A percentile compares a stretch with the other conserved stretches of the same genome.
phyloP scores from a whole-genome alignment of 2,888 invertebrate genomes.

The Temnothorax ravouxi region DNA sequence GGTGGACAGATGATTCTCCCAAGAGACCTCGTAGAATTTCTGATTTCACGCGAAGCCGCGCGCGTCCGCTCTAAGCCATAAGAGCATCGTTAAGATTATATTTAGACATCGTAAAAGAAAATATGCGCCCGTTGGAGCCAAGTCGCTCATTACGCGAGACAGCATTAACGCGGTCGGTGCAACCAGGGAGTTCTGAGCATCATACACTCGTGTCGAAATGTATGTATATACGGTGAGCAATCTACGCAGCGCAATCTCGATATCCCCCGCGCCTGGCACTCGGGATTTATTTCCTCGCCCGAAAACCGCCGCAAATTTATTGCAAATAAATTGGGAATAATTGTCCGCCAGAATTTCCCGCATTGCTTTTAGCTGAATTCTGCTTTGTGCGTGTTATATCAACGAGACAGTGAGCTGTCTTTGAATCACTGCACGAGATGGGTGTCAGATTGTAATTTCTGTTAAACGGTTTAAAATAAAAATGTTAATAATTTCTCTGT shows the following conservation, averaged over 20 bases:
- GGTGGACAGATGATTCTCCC: conserved; percentile 23
- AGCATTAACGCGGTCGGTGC: conserved; percentile 81
- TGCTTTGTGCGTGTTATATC: not conserved
- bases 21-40: conserved; percentile 68
- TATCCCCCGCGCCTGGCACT: conserved; percentile 41
- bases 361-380: conserved; percentile 40
- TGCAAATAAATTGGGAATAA: conserved; percentile 33
- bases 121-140: conserved; percentile 86
- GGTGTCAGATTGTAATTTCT: not conserved
- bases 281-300: conserved; percentile 53
- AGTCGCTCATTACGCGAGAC: conserved; percentile 85
- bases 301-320: conserved; percentile 26
- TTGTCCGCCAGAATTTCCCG: conserved; percentile 7
- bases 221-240: conserved; percentile 65
- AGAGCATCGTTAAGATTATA: conserved; percentile 85
- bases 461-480: not conserved
- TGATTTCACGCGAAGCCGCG: conserved; percentile 70
- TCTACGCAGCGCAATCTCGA: conserved; percentile 63
- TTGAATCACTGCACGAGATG: not conserved
- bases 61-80: conserved; percentile 78
- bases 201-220: conserved; percentile 72
- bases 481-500: not conserved
- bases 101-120: conserved; percentile 86
- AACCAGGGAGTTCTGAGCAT: conserved; percentile 67
- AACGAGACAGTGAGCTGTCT: not conserved